These are phyloP conservation scores for Cricetomys ansorgei DNA, from an alignment of 2,113 vertebrate genomes.

Conservation along the genomic window DNA sequence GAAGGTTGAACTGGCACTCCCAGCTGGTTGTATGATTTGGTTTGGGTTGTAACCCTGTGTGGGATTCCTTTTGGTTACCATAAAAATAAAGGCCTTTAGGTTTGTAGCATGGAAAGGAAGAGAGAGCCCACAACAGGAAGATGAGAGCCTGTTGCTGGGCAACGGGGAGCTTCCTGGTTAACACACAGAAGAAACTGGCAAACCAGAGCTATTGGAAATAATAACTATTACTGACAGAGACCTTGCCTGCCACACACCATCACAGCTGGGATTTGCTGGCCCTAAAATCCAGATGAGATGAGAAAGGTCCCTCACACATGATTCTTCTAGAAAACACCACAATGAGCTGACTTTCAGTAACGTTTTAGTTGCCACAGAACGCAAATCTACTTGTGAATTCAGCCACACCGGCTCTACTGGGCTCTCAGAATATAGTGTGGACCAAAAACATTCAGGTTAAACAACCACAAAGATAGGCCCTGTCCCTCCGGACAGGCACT, in stretches of 20 bases:
- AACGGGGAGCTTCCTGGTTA: not conserved
- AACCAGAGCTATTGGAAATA: not conserved
- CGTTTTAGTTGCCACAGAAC: not conserved
- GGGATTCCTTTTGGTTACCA: not conserved
- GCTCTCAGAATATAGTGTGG: not conserved
- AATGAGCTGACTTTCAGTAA: not conserved
- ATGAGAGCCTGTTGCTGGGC: not conserved
- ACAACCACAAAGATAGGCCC: not conserved
- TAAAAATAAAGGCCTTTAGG: not conserved
- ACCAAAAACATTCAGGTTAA: not conserved
- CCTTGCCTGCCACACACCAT: rapidly evolving
- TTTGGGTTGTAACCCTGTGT: not conserved
- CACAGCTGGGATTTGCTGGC: rapidly evolving
- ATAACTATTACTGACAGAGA: not conserved
- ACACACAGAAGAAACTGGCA: not conserved
- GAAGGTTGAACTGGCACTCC: not conserved
- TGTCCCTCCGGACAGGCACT: not conserved
- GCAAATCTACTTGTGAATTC: not conserved
- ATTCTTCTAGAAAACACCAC: not conserved
- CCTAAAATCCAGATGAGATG: not conserved
- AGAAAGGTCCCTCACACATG: not conserved
- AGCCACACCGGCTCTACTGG: not conserved
- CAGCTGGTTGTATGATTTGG: not conserved
- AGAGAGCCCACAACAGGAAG: not conserved
- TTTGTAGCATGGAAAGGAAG: not conserved